These are phyloP conservation scores for Eubasilissa splendida DNA, from an alignment of 2,888 invertebrate genomes.

Conservation along the genomic window DNA sequence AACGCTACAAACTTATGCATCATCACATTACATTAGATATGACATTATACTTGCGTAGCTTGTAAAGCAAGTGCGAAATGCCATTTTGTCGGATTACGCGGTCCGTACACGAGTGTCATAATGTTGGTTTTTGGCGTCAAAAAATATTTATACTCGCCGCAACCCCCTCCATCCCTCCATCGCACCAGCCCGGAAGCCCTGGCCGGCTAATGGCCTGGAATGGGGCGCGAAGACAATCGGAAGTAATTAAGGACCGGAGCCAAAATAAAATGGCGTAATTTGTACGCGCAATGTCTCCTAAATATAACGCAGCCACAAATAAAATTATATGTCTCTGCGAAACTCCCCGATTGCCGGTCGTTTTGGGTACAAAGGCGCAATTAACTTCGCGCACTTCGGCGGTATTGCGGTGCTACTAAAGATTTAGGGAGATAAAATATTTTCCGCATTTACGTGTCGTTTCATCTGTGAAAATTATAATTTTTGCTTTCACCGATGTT, in stretches of 20 bases:
- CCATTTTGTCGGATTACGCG: neutral
- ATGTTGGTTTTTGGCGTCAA: slow-evolving; percentile 28
- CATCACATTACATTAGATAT: no score
- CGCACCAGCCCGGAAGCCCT: slow-evolving; percentile 23
- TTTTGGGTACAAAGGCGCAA: neutral
- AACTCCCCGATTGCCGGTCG: neutral
- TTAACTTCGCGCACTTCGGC: neutral
- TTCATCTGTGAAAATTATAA: no score
- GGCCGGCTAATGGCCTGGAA: slow-evolving; percentile 55
- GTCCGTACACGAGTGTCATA: slow-evolving; percentile 1
- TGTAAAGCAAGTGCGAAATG: no score
- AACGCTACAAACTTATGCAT: no score
- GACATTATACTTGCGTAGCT: no score
- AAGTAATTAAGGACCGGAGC: slow-evolving; percentile 52
- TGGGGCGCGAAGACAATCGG: slow-evolving; percentile 54
- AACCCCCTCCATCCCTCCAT: neutral
- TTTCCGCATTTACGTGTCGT: no score
- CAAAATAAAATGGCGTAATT: slow-evolving; percentile 47
- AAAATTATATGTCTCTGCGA: neutral
- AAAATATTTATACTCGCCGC: slow-evolving; percentile 20
- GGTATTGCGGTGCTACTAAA: neutral
- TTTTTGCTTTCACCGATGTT: no score
- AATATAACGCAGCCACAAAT: neutral
- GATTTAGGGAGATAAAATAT: no score
- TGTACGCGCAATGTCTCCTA: slow-evolving; percentile 22